Percentiles rank a stretch among this genome's conserved stretches.
Evolutionary conservation across 2,888 invertebrate genomes (phyloP).

Genomic region (Cistogaster globosa): DNA sequence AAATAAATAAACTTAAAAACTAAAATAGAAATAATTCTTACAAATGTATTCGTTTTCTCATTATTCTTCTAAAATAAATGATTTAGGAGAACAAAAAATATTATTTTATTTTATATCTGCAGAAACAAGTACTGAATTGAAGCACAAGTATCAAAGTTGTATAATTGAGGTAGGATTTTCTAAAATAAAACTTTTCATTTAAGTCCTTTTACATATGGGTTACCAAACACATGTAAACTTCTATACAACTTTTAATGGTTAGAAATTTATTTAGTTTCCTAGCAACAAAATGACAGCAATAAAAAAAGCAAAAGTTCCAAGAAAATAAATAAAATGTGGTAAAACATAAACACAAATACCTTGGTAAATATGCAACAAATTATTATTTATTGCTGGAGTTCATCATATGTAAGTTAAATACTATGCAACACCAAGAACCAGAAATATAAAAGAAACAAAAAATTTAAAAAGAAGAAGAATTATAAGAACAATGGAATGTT

Average conservation of each 20-base stretch:
- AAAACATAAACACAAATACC: not conserved
- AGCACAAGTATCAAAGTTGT: not conserved
- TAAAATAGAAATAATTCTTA: too few relatives aligned
- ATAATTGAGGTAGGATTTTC: not conserved
- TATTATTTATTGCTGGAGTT: constrained; percentile 57
- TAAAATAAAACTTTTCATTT: not conserved
- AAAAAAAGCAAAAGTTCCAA: too few relatives aligned
- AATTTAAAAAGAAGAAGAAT: not conserved
- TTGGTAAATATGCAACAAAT: constrained; percentile 61
- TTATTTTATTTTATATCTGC: too few relatives aligned
- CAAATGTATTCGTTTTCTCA: too few relatives aligned
- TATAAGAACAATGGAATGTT: constrained; percentile 7
- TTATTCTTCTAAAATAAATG: too few relatives aligned
- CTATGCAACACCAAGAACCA: not conserved
- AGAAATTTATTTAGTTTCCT: not conserved
- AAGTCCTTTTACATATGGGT: not conserved
- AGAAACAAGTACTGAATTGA: too few relatives aligned
- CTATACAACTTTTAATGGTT: constrained; percentile 36
- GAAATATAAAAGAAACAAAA: not conserved
- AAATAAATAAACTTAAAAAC: too few relatives aligned
- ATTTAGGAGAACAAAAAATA: too few relatives aligned
- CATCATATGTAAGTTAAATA: constrained; percentile 30
- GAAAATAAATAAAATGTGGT: constrained; percentile 7
- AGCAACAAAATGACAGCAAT: not conserved
- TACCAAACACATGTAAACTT: constrained; percentile 16